Percentiles rank a stretch among this genome's conserved stretches.
Evolutionary conservation across 2,113 vertebrate genomes (phyloP).

Genomic region (Sakesphorus luctuosus): DNA sequence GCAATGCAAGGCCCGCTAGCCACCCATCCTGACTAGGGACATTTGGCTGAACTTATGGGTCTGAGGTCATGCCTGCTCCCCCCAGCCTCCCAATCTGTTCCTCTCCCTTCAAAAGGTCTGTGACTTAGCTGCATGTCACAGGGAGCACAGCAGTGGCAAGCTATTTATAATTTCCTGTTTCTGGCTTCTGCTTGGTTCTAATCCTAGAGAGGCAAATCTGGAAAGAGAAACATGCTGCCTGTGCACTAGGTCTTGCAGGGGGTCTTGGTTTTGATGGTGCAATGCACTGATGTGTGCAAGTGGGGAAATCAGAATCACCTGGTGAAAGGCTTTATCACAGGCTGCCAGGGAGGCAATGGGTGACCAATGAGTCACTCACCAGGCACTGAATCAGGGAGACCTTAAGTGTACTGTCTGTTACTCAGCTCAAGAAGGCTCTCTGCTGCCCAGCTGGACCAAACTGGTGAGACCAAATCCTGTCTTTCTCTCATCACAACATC

Average conservation of each 20-base stretch:
- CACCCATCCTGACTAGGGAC: fast-evolving
- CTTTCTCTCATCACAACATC: neutral
- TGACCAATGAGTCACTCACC: neutral
- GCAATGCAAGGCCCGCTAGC: neutral
- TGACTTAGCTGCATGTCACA: neutral
- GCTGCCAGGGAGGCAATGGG: neutral
- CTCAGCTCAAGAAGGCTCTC: neutral
- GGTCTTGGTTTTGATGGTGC: neutral
- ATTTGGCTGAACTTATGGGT: neutral
- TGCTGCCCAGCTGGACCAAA: neutral
- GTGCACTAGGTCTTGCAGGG: fast-evolving
- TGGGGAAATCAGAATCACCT: neutral
- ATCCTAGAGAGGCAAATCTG: neutral
- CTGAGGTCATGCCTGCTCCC: neutral
- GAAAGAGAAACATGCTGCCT: neutral
- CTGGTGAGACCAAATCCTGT: neutral
- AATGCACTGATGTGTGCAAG: neutral
- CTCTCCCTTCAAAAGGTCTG: neutral
- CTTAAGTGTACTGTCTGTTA: neutral
- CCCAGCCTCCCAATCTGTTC: neutral
- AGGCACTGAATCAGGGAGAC: neutral
- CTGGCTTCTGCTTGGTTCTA: neutral
- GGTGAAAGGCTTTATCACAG: neutral
- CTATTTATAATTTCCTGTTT: neutral
- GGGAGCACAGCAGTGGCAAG: fast-evolving